Percentiles rank a stretch among this genome's conserved stretches.
Evolutionary conservation across 92 coral and sea anemone species (phyloP).

Genomic region (Epizoanthus stellaris): DNA sequence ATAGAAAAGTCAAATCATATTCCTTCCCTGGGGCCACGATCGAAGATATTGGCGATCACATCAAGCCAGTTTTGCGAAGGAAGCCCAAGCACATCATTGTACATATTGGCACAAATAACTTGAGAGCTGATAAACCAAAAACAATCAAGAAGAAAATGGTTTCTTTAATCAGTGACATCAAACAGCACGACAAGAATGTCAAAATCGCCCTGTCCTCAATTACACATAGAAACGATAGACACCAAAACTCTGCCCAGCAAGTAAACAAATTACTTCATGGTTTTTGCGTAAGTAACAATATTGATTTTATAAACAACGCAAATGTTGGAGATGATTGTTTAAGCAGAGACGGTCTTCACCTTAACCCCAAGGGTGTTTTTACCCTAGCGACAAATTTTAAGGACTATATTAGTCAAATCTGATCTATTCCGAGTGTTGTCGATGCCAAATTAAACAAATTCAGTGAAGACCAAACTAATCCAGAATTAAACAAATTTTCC

Average conservation of each 20-base stretch:
- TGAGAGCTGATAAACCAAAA: slow-evolving; percentile 34
- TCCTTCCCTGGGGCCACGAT: slow-evolving; percentile 53
- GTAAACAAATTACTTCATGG: slow-evolving; percentile 31
- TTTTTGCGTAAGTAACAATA: slow-evolving; percentile 36
- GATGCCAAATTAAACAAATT: slow-evolving; percentile 39
- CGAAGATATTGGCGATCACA: slow-evolving; percentile 41
- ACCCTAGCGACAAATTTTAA: slow-evolving; percentile 50
- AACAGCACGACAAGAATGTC: slow-evolving; percentile 26
- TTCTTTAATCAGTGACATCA: slow-evolving; percentile 36
- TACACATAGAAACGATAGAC: slow-evolving; percentile 38
- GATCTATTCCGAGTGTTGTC: slow-evolving; percentile 50
- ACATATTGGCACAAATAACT: slow-evolving; percentile 45
- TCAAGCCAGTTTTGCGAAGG: slow-evolving; percentile 42
- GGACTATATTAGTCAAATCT: slow-evolving; percentile 43
- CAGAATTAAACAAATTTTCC: slow-evolving; percentile 24
- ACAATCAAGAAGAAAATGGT: slow-evolving; percentile 41
- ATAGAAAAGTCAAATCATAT: slow-evolving; percentile 33
- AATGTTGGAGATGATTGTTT: slow-evolving; percentile 40
- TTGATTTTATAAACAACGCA: slow-evolving; percentile 43
- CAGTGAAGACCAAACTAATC: slow-evolving; percentile 44
- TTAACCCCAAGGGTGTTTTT: slow-evolving; percentile 49
- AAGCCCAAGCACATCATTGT: slow-evolving; percentile 48
- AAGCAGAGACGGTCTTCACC: slow-evolving; percentile 43
- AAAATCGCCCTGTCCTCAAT: slow-evolving; percentile 35
- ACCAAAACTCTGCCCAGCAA: slow-evolving; percentile 26